Conservation (phyloP, 2,113 vertebrate genomes). For the Microtus pennsylvanicus region DNA sequence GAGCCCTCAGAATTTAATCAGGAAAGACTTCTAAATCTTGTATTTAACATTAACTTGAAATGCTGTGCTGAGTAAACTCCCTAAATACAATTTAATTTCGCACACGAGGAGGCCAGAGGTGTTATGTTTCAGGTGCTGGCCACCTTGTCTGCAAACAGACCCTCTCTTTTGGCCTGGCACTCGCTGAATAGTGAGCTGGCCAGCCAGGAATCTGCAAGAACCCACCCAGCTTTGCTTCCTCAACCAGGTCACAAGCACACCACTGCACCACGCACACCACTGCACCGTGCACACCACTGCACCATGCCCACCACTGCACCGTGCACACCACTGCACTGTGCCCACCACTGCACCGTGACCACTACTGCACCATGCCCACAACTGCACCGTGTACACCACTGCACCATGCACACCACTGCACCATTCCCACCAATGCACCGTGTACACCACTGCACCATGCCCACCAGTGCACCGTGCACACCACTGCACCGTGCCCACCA, state of each 20-base stretch:
- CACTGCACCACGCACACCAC: too few relatives aligned
- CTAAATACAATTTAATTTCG: background rate
- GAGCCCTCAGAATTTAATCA: background rate
- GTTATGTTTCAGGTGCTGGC: background rate
- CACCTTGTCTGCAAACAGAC: background rate
- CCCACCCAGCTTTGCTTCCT: too few relatives aligned
- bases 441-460: too few relatives aligned
- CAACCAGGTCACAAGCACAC: background rate
- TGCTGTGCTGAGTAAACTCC: background rate
- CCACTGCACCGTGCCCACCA: too few relatives aligned
- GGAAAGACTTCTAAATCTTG: conserved; percentile 31
- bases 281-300: too few relatives aligned
- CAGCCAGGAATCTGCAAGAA: background rate
- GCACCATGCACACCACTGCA: background rate
- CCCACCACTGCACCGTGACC: rapidly evolving
- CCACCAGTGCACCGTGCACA: too few relatives aligned
- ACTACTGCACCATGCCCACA: too few relatives aligned
- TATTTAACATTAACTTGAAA: conserved; percentile 30
- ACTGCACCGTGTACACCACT: rapidly evolving
- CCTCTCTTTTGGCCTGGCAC: background rate
- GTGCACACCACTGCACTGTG: too few relatives aligned
- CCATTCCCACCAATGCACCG: too few relatives aligned
- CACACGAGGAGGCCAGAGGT: background rate
- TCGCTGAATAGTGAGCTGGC: background rate
- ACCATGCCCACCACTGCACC: too few relatives aligned